These are phyloP conservation scores for Polyploca ridens DNA, from an alignment of 2,888 invertebrate species.

Conservation along the genomic window DNA sequence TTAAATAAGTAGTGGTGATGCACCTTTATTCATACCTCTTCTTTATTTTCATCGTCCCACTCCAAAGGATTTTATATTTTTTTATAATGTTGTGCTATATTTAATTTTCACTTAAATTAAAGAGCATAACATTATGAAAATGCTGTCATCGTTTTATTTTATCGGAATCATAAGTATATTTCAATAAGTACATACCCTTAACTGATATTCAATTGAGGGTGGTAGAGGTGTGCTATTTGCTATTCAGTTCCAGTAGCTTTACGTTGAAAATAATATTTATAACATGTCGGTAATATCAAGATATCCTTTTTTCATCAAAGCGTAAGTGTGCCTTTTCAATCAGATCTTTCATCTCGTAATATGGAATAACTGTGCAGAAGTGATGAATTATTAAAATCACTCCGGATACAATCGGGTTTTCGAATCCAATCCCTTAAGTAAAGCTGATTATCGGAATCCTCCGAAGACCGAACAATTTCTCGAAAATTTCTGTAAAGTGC, in stretches of 20 bases:
- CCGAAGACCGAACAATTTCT: slow-evolving; percentile 60
- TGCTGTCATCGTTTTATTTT: no score
- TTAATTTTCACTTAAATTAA: not conserved
- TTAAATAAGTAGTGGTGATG: no score
- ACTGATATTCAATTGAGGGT: not conserved
- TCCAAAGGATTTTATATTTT: no score
- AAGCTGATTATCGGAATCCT: slow-evolving; percentile 80
- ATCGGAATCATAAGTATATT: not conserved
- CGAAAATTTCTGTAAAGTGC: slow-evolving; percentile 76
- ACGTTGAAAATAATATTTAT: not conserved
- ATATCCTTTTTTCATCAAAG: slow-evolving; percentile 39
- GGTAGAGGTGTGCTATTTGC: not conserved
- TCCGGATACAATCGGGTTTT: slow-evolving; percentile 77
- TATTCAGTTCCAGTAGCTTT: not conserved
- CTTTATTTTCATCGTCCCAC: no score
- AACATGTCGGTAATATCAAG: slow-evolving; percentile 4
- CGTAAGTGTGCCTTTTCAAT: slow-evolving; percentile 54
- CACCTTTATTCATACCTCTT: no score
- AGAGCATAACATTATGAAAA: not conserved
- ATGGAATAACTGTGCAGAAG: slow-evolving; percentile 58
- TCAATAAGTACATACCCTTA: not conserved
- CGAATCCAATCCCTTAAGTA: slow-evolving; percentile 82
- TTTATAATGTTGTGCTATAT: no score
- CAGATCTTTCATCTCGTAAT: slow-evolving; percentile 55
- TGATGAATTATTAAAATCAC: slow-evolving; percentile 83